Evolutionary conservation across 2,888 invertebrate genomes (phyloP).

Genomic region (Allolobophora icterica): DNA sequence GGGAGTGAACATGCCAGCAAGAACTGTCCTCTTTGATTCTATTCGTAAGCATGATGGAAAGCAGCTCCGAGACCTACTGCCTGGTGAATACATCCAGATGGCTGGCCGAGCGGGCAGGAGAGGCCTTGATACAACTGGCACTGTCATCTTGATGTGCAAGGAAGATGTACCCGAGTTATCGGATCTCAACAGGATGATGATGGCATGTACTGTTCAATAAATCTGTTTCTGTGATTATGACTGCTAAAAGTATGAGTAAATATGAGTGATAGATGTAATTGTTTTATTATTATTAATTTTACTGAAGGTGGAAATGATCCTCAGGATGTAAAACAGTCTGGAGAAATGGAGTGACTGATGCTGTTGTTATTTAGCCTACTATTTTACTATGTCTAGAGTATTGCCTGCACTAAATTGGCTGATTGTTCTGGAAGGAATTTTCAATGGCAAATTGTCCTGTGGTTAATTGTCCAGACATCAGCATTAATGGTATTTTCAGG

Average conservation of each 20-base stretch:
- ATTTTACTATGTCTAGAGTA: neutral
- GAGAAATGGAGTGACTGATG: neutral
- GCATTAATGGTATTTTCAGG: neutral
- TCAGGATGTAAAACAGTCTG: neutral
- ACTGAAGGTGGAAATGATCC: neutral
- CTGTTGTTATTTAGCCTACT: neutral
- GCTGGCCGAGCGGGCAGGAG: slow-evolving; percentile 94
- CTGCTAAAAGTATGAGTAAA: neutral
- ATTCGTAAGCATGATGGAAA: slow-evolving; percentile 88
- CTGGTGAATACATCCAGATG: slow-evolving; percentile 72
- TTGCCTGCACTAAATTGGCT: neutral
- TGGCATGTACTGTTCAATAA: slow-evolving; percentile 68
- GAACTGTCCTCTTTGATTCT: slow-evolving; percentile 94
- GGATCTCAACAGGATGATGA: slow-evolving; percentile 84
- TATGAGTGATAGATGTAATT: neutral
- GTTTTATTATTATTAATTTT: neutral
- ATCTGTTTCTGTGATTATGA: neutral
- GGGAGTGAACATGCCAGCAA: slow-evolving; percentile 99
- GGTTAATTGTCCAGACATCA: neutral
- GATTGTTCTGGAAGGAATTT: neutral
- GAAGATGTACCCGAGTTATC: slow-evolving; percentile 75
- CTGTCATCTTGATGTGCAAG: slow-evolving; percentile 87
- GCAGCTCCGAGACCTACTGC: slow-evolving; percentile 58
- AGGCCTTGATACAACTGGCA: slow-evolving; percentile 90
- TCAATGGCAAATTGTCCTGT: slow-evolving; percentile 9